Conservation (phyloP, 2,888 invertebrate species). For the Pimpla rufipes region DNA sequence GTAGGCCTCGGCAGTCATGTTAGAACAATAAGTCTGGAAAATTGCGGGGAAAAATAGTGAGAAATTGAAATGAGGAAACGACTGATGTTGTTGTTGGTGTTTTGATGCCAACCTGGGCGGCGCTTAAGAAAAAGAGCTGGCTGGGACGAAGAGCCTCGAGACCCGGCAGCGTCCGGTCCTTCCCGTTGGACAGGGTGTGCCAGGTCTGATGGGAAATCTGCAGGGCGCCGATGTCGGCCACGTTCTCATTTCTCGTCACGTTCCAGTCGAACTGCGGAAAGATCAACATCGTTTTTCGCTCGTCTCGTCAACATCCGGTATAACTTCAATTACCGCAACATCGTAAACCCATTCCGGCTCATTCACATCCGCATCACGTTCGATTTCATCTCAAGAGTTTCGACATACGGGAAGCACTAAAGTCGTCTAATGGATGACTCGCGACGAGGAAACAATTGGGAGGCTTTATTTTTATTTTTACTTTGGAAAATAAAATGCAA, state of each 20-base stretch:
- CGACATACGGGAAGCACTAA: too few species aligned
- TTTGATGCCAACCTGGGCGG: constrained; percentile 84
- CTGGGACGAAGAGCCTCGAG: constrained; percentile 84
- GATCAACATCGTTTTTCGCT: constrained; percentile 3
- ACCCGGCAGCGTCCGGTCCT: constrained; percentile 84
- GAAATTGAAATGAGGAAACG: too few species aligned
- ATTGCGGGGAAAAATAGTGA: background rate
- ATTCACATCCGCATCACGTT: too few species aligned
- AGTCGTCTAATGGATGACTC: too few species aligned
- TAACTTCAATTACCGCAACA: background rate
- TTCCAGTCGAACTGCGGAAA: constrained; percentile 86
- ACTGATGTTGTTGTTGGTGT: constrained; percentile 25
- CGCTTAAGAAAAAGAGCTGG: constrained; percentile 86
- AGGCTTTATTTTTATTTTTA: background rate
- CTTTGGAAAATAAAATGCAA: constrained; percentile 5
- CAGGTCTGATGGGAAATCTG: constrained; percentile 86
- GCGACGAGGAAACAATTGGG: too few species aligned
- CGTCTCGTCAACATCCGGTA: too few species aligned
- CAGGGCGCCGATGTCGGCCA: constrained; percentile 86
- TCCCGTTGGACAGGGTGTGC: constrained; percentile 81
- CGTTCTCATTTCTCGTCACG: constrained; percentile 86
- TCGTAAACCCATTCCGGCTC: too few species aligned
- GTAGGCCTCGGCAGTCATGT: constrained; percentile 86
- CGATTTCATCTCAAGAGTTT: too few species aligned
- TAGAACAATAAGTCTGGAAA: constrained; percentile 86